Base-by-base conservation (phyloP, 2,113 vertebrate species). In the Agelaius tricolor region DNA sequence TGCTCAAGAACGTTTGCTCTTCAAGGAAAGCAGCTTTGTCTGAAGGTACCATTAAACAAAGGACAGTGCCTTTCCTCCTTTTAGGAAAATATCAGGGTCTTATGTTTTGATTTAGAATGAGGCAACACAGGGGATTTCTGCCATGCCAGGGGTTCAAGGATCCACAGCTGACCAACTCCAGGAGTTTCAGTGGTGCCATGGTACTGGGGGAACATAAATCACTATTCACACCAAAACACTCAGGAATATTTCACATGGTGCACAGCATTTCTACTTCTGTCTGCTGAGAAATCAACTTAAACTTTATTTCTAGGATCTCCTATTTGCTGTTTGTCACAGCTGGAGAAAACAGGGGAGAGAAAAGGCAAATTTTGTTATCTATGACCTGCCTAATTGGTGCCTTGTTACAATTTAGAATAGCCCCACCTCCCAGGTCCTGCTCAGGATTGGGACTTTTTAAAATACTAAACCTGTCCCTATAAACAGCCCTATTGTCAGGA, bases 111-210 rank as follows among this genome's bases (percentile, higher is more conserved):
- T 65, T 58, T 23, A 28, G 27, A 65, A 84, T 77, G 82, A 87
- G 57, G 66, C 55, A 96, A 52, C 87, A 79, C 39, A 49, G 43
- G 71, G 66, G 55, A 41, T 74, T 96, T 75, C 67, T 96, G 84
- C 62, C 54, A 2, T 39, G 49, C 80, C 73, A 16, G 23, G 80
- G 79, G 81, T 85, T 87, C 65, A 49, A 66, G 49, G 35, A 92
- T 76, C 95, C 94, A 68, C 63, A 88, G 84, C 71, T 69, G 83
- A 76, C 74, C 93, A 93, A 91, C 76, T 89, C 17, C 46, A 66
- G 72, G 72, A 78, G 43, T 80, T 89, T 80, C 76, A 55, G 54
- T n/a, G 47, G 21, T 71, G 78, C 27, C 58, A 35, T 46, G 37
- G 58, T 52, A 65, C 15, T 46, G 7, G 9, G 41, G 59, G 76